Conservation (phyloP, 2,888 invertebrate genomes). For the Augiades crinisus region DNA sequence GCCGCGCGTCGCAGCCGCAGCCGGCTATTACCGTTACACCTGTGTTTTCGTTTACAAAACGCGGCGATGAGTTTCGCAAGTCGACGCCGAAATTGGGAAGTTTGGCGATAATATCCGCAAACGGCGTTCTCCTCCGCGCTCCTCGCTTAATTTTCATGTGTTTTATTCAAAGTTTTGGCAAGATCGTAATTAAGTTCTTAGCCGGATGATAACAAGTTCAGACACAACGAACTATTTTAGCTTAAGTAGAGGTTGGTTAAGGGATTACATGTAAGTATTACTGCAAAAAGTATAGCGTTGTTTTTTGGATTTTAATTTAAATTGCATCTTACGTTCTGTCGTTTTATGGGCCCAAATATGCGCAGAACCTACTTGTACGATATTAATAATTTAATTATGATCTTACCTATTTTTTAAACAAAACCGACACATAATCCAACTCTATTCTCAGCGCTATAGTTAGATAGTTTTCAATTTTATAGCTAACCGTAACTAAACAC, state of each 20-base stretch:
- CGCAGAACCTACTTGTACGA: too few relatives aligned
- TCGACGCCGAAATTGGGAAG: slow-evolving; percentile 74
- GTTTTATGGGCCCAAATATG: too few relatives aligned
- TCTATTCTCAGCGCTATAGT: too few relatives aligned
- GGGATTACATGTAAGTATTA: too few relatives aligned
- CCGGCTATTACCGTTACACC: slow-evolving; percentile 28
- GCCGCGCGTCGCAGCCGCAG: slow-evolving; percentile 1
- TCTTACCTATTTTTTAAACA: too few relatives aligned
- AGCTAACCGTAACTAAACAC: too few relatives aligned
- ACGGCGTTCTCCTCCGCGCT: slow-evolving; percentile 6
- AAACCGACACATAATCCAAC: too few relatives aligned
- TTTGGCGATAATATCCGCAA: slow-evolving; percentile 53
- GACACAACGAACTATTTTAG: not conserved
- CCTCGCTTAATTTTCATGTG: slow-evolving; percentile 17
- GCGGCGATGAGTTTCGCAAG: slow-evolving; percentile 71
- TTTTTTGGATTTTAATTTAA: too few relatives aligned
- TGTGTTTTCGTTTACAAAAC: slow-evolving; percentile 50
- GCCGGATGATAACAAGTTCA: slow-evolving; percentile 13
- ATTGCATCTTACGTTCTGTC: too few relatives aligned
- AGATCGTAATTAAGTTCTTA: slow-evolving; percentile 11
- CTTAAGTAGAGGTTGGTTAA: slow-evolving; percentile 1
- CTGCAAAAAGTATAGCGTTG: too few relatives aligned
- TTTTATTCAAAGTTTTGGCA: slow-evolving; percentile 12
- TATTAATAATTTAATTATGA: too few relatives aligned
- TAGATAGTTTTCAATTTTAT: too few relatives aligned